Evolutionary conservation across 2,888 invertebrate genomes (phyloP), one percentile per base, ranked within the genome.

Genomic region (Cerceris ruficornis): DNA sequence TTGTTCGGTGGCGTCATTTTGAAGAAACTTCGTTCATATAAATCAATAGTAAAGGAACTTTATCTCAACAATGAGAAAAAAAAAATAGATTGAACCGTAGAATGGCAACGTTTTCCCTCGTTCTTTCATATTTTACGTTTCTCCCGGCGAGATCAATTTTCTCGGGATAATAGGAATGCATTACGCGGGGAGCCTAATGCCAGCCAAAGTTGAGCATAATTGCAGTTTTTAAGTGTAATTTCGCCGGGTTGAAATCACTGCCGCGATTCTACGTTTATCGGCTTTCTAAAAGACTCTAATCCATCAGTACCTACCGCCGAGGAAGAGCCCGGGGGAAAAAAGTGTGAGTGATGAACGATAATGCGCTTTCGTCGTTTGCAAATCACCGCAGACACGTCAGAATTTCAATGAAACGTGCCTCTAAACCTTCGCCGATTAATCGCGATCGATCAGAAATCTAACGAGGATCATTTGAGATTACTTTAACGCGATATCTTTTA

Each of bases 291-390:
- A 49, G 54, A 17, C 46, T 50, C 54, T 70, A 69, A 81, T 75
- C 57, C 65, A 70, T 76, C 65, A 58, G 54, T 46, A 54, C n/a
- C n/a, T 46, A 54, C n/a, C n/a, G 60, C 52, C 14, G 15, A 15
- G 28, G 62, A 75, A 67, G 62, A 57, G 15, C 15, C 28, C 11
- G n/a, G 60, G 55, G 52, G 4, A 42, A 46, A 54, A 69, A 72
- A 68, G 60, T 43, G 15, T 8, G 54, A 15, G 62, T 54, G 69
- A 81, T 69, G 54, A 69, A 81, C 64, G 64, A 75, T 75, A 75
- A 81, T 73, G 69, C 60, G 67, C 69, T 59, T 69, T 60, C 60
- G 50, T 60, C 72, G 58, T 52, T 54, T 67, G 43, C 58, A 49
- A 54, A 50, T 14, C 62, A 65, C 14, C 39, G n/a, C 42, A 54